Conservation (phyloP, 1,140 invertebrate species). For the Drosophila jambulina region DNA sequence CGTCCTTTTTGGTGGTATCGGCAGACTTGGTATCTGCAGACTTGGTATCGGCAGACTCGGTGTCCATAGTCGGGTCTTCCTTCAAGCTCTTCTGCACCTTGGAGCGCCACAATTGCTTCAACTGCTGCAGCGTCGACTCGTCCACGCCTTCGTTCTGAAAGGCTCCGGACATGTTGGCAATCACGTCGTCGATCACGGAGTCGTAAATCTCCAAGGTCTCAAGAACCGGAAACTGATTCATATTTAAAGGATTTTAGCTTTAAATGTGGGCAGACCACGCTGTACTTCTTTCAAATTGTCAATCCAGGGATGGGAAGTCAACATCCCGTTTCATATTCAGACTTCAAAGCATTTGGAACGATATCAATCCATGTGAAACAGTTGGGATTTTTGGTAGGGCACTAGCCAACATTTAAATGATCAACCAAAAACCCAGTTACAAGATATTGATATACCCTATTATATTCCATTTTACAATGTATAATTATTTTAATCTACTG, state of each 20-base stretch:
- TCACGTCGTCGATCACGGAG: background rate
- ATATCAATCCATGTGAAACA: background rate
- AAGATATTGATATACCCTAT: too few relatives aligned
- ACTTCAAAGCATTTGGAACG: background rate
- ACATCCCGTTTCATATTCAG: background rate
- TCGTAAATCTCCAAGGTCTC: background rate
- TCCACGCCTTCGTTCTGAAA: background rate
- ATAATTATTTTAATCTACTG: too few relatives aligned
- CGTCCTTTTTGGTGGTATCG: background rate
- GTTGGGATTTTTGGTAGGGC: too few relatives aligned
- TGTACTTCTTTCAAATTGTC: background rate
- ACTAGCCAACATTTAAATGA: too few relatives aligned
- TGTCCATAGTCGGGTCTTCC: too few relatives aligned
- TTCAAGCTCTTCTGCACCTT: background rate
- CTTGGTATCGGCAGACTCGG: too few relatives aligned
- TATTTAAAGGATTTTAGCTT: background rate
- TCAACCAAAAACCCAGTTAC: too few relatives aligned
- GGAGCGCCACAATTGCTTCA: background rate
- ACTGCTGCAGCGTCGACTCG: background rate
- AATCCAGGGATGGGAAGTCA: background rate
- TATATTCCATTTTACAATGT: too few relatives aligned
- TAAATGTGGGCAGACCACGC: background rate
- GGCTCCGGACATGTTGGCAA: background rate
- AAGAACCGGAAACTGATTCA: background rate
- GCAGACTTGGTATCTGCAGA: too few relatives aligned